Evolutionary conservation across 2,888 invertebrate genomes (phyloP).

Genomic region (Phorcus lineatus): DNA sequence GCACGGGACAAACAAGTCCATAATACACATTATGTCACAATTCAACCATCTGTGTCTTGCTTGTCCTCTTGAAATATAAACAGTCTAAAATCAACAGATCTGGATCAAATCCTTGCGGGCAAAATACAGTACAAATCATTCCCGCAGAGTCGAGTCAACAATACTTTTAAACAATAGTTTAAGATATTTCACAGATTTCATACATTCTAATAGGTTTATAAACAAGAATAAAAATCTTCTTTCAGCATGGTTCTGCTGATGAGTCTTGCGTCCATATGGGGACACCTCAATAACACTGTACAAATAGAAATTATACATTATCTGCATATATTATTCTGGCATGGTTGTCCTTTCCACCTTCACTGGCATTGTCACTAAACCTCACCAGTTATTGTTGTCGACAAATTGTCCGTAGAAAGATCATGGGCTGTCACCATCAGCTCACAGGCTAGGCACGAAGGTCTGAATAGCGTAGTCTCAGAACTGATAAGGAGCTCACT

Average conservation of each 20-base stretch:
- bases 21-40: constrained; percentile 4
- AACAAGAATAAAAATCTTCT: constrained; percentile 16
- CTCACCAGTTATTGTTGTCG: too few relatives aligned
- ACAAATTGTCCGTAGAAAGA: too few relatives aligned
- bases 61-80: not conserved
- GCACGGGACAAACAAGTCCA: too few relatives aligned
- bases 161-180: constrained; percentile 11
- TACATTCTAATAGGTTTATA: not conserved
- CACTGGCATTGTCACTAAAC: too few relatives aligned
- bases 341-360: not conserved
- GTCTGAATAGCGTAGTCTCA: too few relatives aligned
- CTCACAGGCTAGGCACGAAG: too few relatives aligned
- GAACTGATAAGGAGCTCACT: too few relatives aligned
- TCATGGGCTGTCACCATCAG: too few relatives aligned
- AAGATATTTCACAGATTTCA: constrained; percentile 5
- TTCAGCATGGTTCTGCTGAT: not conserved
- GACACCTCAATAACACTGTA: constrained; percentile 10
- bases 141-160: not conserved
- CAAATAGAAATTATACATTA: constrained; percentile 13
- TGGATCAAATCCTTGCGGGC: not conserved
- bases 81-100: constrained; percentile 20
- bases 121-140: constrained; percentile 7
- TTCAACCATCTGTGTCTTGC: too few relatives aligned
- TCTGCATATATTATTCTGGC: not conserved
- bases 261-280: not conserved